Evolutionary conservation across 2,113 vertebrate genomes (phyloP).

Genomic region (Macquaria ambigua): DNA sequence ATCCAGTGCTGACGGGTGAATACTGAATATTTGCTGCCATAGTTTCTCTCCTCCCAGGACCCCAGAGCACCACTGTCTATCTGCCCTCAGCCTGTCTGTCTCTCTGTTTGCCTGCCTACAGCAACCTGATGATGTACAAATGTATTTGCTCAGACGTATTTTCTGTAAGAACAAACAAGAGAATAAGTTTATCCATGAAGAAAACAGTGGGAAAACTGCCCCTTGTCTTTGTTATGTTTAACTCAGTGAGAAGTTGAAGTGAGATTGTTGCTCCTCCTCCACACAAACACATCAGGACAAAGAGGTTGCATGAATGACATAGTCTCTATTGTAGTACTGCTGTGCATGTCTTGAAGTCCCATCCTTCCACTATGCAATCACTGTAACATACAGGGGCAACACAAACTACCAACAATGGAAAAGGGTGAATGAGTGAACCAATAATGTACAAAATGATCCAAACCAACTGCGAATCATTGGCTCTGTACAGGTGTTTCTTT

Average conservation of each 20-base stretch:
- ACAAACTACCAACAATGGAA: conserved; percentile 64
- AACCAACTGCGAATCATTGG: conserved; percentile 65
- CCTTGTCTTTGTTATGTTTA: conserved; percentile 38
- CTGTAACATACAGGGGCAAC: conserved; percentile 69
- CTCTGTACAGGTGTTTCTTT: conserved; percentile 79
- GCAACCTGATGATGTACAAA: conserved; percentile 71
- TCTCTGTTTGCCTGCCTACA: conserved; percentile 48
- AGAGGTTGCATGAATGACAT: conserved; percentile 78
- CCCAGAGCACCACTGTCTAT: conserved; percentile 68
- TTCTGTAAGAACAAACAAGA: conserved; percentile 65
- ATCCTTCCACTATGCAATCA: conserved; percentile 72
- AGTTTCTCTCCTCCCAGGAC: conserved; percentile 37
- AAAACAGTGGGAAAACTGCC: conserved; percentile 46
- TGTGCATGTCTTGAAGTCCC: conserved; percentile 78
- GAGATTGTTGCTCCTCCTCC: conserved; percentile 34
- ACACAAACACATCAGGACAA: conserved; percentile 52
- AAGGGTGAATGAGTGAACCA: conserved; percentile 68
- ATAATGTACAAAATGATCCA: conserved; percentile 70
- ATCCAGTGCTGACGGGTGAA: background rate
- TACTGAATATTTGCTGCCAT: conserved; percentile 6
- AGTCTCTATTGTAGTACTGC: conserved; percentile 69
- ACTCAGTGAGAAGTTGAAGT: conserved; percentile 10
- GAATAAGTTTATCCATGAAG: conserved; percentile 32
- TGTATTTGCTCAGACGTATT: conserved; percentile 50
- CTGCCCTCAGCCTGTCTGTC: conserved; percentile 56